These are phyloP conservation scores for Leucophora obtusa DNA, from an alignment of 2,888 invertebrate species.

Conservation along the genomic window DNA sequence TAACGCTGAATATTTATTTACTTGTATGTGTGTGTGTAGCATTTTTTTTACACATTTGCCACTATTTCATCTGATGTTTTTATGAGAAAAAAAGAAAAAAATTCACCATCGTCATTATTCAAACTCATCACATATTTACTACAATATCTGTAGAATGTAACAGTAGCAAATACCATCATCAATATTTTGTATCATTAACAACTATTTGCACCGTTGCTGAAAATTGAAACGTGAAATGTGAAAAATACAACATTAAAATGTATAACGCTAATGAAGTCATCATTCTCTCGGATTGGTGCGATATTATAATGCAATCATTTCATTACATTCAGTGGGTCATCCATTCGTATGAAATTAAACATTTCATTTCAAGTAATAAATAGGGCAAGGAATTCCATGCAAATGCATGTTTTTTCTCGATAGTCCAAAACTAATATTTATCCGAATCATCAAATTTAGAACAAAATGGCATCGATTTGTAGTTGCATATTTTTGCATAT, in stretches of 20 bases:
- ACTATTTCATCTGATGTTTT: constrained; percentile 15
- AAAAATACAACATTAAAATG: constrained; percentile 30
- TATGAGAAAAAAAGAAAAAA: background rate
- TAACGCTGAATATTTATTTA: constrained; percentile 8
- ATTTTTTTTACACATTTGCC: constrained; percentile 2
- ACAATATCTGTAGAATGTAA: background rate
- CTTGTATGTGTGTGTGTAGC: background rate
- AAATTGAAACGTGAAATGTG: constrained; percentile 38
- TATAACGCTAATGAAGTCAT: constrained; percentile 54
- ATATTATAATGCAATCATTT: constrained; percentile 25
- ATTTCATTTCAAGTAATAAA: no score
- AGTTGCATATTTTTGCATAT: no score
- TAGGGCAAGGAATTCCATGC: no score
- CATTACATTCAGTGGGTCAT: background rate
- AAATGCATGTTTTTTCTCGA: no score
- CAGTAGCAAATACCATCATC: constrained; percentile 3
- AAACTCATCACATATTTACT: constrained; percentile 8
- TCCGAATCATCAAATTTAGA: no score
- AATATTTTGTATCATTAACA: constrained; percentile 26
- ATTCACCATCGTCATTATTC: constrained; percentile 16
- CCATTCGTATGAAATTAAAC: no score
- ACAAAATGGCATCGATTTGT: no score
- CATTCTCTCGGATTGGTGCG: constrained; percentile 34
- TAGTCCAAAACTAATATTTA: no score
- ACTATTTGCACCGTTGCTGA: constrained; percentile 24